Evolutionary conservation across 2,888 invertebrate species (phyloP).

Genomic region (Archips crataeganus): DNA sequence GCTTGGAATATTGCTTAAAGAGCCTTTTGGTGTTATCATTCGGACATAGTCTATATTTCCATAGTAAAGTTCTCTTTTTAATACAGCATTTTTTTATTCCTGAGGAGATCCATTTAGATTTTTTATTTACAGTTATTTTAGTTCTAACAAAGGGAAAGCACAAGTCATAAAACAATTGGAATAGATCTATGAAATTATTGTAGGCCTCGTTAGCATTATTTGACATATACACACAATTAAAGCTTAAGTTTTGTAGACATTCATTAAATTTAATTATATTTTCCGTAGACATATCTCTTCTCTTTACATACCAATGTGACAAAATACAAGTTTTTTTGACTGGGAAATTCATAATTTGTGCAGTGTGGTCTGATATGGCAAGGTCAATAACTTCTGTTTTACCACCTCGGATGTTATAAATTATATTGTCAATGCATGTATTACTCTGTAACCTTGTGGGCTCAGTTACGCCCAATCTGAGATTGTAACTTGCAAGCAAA

Average conservation of each 20-base stretch:
- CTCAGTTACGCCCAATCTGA: no score
- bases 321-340: constrained; percentile 33
- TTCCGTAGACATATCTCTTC: constrained; percentile 39
- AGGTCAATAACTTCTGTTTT: no score
- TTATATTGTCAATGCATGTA: no score
- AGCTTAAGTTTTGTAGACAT: constrained; percentile 23
- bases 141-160: constrained; percentile 20
- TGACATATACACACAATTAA: no score
- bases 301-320: constrained; percentile 21
- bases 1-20: constrained; percentile 11
- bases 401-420: no score
- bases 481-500: no score
- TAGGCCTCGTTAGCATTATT: no score
- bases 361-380: no score
- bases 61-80: constrained; percentile 5
- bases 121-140: constrained; percentile 10
- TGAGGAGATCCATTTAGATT: constrained; percentile 29
- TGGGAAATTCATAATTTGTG: no score
- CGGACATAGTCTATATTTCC: constrained; percentile 16
- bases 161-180: constrained; percentile 20
- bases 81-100: constrained; percentile 20
- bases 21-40: not conserved
- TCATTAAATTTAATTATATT: constrained; percentile 44
- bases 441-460: constrained; percentile 3
- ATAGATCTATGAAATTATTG: not conserved